Evolutionary conservation across 2,113 vertebrate genomes (phyloP), one percentile per base, ranked within the genome.

Genomic region (Manacus vitellinus): DNA sequence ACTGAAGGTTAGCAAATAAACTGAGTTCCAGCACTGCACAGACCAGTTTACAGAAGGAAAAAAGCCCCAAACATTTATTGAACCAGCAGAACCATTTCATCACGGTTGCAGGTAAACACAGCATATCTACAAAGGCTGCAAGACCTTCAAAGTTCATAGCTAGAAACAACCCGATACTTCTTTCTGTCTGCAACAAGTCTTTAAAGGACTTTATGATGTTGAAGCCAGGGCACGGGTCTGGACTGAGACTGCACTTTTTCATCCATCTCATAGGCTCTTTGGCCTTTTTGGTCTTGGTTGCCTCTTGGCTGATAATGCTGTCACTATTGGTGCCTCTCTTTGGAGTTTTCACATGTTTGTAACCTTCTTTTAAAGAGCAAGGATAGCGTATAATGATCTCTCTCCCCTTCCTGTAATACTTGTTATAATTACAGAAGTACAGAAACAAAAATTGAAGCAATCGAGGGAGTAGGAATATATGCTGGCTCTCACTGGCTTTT

Each of bases 301-400:
- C 20, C 35, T 14, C 49, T 54, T n/a, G 28, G 35, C 49, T 81
- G 67, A 74, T 51, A 66, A 79, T 14, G 22, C 62, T 94, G 55
- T 28, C 0, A 0, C 58, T 80, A 6, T 6, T 6, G 4, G 31
- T 77, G n/a, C 20, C 56, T 81, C 28, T 78, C 25, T 56, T 58
- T 54, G 49, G 61, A 68, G 23, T 65, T 75, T 33, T 85, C 54
- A 68, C 15, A 3, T 17, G 9, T 56, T 85, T 61, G 49, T 58
- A 88, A 84, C 47, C 71, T 68, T 23, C 22, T 93, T 58, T 83
- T 88, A 81, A 77, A 68, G 9, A 63, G n/a, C 41, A 77, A 39
- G 33, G 13, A 28, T 33, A 8, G 8, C n/a, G 11, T 62, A 27
- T n/a, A 76, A 85, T 12, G 9, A 46, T 49, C 37, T 75, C 19